phyloP scores from a whole-genome alignment of 1,140 invertebrate species.

The Lycorma delicatula region DNA sequence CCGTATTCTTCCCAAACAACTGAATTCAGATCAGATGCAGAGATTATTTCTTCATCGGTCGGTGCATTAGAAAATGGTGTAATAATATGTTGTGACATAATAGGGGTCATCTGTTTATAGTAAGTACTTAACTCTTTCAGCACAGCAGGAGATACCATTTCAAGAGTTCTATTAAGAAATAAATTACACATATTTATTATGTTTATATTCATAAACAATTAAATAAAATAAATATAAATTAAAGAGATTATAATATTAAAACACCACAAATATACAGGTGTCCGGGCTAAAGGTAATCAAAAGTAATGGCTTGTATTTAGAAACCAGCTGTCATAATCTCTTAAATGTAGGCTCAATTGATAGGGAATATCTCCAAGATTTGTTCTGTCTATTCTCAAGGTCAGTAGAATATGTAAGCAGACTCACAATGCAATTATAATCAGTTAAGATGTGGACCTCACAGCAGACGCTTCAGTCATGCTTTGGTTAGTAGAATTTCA shows the following conservation, averaged over 20 bases:
- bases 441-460: too few species aligned
- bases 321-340: too few species aligned
- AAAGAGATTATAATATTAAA: neutral
- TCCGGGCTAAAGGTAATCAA: too few species aligned
- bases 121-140: slow-evolving; percentile 51
- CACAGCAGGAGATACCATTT: slow-evolving; percentile 46
- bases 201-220: neutral
- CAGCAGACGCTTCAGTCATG: too few species aligned
- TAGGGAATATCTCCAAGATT: too few species aligned
- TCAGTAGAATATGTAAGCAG: too few species aligned
- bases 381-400: too few species aligned
- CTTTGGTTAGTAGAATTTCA: too few species aligned
- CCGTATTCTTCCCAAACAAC: slow-evolving; percentile 32
- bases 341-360: too few species aligned
- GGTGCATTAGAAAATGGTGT: slow-evolving; percentile 51
- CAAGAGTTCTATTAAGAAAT: slow-evolving; percentile 38
- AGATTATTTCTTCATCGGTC: slow-evolving; percentile 43
- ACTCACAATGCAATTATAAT: too few species aligned
- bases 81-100: slow-evolving; percentile 45
- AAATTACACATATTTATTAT: neutral
- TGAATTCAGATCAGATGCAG: slow-evolving; percentile 39
- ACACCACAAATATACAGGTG: neutral
- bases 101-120: slow-evolving; percentile 44
- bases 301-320: too few species aligned
- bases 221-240: neutral